phyloP scores from a whole-genome alignment of 2,113 vertebrate genomes.

The Atlantisia rogersi region DNA sequence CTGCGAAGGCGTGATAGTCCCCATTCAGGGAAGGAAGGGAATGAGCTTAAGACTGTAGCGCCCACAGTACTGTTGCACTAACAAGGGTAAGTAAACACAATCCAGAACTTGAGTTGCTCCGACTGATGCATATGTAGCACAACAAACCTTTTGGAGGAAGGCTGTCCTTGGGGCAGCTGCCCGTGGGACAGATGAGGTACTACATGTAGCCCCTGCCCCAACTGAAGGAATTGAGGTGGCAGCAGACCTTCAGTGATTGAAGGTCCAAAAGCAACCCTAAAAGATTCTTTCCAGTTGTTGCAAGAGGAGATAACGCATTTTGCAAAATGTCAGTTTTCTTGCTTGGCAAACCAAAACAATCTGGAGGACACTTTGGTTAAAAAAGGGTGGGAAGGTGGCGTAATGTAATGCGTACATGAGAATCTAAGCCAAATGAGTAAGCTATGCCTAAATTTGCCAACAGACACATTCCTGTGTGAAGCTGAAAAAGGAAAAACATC shows the following conservation, averaged over 20 bases:
- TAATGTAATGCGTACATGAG: background rate
- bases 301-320: background rate
- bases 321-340: background rate
- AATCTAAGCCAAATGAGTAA: background rate
- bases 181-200: background rate
- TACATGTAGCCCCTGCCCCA: accelerated
- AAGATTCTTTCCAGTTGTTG: background rate
- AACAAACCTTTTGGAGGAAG: background rate
- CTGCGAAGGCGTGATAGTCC: background rate
- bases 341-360: background rate
- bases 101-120: background rate
- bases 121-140: background rate
- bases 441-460: background rate
- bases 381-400: accelerated
- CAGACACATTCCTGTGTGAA: background rate
- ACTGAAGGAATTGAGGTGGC: background rate
- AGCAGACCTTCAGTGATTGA: background rate
- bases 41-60: background rate
- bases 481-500: background rate
- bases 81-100: background rate
- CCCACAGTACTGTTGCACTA: background rate
- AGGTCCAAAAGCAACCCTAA: background rate
- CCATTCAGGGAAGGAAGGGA: background rate
- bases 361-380: background rate
- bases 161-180: background rate